Evolutionary conservation across 2,888 invertebrate genomes (phyloP), one percentile per base, ranked within the genome.

Genomic region (Mesorhabditis belari): DNA sequence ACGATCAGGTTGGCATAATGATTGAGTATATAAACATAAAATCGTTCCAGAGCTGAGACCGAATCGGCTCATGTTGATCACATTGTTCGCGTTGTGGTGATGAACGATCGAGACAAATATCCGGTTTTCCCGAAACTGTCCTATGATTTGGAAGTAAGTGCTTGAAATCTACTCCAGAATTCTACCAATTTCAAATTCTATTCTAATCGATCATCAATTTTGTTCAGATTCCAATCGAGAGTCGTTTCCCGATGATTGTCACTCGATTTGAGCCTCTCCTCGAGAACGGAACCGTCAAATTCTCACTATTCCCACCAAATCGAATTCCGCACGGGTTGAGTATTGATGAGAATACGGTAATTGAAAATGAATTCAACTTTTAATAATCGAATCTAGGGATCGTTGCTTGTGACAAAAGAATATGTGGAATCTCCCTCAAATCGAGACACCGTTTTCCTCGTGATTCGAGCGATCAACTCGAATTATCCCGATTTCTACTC

Each of bases 81-180:
- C 57, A 57, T 64, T 28, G 60, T 79, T 5, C 64, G 64, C 21
- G 62, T 79, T n/a, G 67, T 79, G 1, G 74, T 75, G 9, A 79
- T 80, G 77, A 64, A 67, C 0, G 76, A 77, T 54, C 58, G 77
- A 5, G 76, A 77, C 57, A 77, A 77, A 44, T 79, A 77, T 58
- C 79, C 79, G 9, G 78, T 79, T 21, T 79, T 79, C 62, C 71
- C 74, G 4, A 68, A 72, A 53, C 62, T 79, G 9, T 71, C 73
- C 19, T 79, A 80, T 49, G 74, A 79, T 58, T 63, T 79, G 52
- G 61, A 75, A 51, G 77, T 75, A 1, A 53, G 59, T 55, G 24
- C 17, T 12, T 57, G 55, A 25, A 54, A 54, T 5, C n/a, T n/a
- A n/a, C n/a, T n/a, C n/a, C n/a, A n/a, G n/a, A n/a, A n/a, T n/a